phyloP scores from a whole-genome alignment of 2,797 vertebrate species.

The Onychomys torridus region DNA sequence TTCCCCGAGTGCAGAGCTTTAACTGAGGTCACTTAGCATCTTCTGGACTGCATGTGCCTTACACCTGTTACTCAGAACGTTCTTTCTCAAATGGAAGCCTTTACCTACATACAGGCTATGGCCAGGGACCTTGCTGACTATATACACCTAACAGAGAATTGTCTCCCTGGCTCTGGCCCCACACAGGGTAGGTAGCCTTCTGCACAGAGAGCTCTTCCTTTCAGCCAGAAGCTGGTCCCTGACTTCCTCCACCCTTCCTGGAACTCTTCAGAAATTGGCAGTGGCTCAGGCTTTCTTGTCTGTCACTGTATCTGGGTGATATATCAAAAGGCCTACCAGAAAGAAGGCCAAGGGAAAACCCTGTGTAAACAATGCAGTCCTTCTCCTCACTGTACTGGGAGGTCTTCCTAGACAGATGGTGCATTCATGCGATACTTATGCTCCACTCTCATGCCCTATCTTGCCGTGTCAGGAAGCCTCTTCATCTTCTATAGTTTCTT shows the following conservation, averaged over 20 bases:
- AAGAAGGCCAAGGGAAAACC: not conserved
- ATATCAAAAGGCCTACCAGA: not conserved
- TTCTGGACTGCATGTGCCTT: not conserved
- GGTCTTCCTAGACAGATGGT: not conserved
- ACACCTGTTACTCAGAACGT: not conserved
- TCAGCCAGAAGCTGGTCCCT: not conserved
- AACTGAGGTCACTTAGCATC: not conserved
- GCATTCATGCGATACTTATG: not conserved
- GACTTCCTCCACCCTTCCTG: not conserved
- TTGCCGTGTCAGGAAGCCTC: not conserved
- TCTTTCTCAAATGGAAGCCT: not conserved
- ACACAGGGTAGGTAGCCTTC: accelerated
- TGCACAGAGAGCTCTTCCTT: not conserved
- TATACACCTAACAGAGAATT: not conserved
- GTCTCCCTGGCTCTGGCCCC: not conserved
- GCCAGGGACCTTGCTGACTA: not conserved
- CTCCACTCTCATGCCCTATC: accelerated
- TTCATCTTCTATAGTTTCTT: not conserved
- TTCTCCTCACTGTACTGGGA: not conserved
- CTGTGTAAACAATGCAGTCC: not conserved
- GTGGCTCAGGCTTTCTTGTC: not conserved
- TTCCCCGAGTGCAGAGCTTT: not conserved
- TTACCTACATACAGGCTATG: not conserved
- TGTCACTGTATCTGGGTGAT: not conserved
- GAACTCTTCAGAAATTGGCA: not conserved